Evolutionary conservation across 2,797 vertebrate genomes (phyloP).

Genomic region (Lutjanus argentimaculatus): DNA sequence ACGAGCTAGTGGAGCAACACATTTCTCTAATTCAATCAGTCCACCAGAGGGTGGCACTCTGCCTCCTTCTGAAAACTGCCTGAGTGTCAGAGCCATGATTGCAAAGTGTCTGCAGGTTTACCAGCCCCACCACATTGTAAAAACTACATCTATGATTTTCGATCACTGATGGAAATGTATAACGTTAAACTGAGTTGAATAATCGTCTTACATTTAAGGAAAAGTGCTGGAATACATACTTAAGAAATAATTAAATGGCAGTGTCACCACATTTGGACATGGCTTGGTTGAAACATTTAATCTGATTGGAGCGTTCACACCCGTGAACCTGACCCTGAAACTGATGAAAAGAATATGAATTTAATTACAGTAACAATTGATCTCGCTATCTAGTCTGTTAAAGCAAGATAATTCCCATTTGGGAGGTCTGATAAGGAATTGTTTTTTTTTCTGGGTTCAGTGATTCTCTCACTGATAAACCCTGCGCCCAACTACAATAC

Average conservation of each 20-base stretch:
- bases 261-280: slow-evolving; percentile 19
- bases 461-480: slow-evolving; percentile 76
- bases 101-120: slow-evolving; percentile 42
- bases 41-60: slow-evolving; percentile 79
- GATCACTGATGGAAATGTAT: slow-evolving; percentile 12
- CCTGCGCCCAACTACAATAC: slow-evolving; percentile 62
- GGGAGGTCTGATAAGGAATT: slow-evolving; percentile 68
- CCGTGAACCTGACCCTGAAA: slow-evolving; percentile 53
- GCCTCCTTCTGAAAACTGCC: slow-evolving; percentile 64
- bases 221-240: slow-evolving; percentile 10
- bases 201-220: slow-evolving; percentile 2
- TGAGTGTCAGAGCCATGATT: not conserved
- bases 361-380: slow-evolving; percentile 75
- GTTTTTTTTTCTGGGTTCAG: slow-evolving; percentile 64
- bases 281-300: slow-evolving; percentile 35
- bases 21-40: slow-evolving; percentile 11
- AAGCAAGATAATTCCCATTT: slow-evolving; percentile 77
- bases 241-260: slow-evolving; percentile 18
- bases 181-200: slow-evolving; percentile 23
- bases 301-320: slow-evolving; percentile 29
- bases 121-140: slow-evolving; percentile 19
- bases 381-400: slow-evolving; percentile 63
- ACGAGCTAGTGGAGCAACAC: slow-evolving; percentile 4
- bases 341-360: slow-evolving; percentile 69
- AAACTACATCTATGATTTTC: slow-evolving; percentile 43